Evolutionary conservation across 1,140 invertebrate species (phyloP).

Genomic region (Helicoverpa armigera): DNA sequence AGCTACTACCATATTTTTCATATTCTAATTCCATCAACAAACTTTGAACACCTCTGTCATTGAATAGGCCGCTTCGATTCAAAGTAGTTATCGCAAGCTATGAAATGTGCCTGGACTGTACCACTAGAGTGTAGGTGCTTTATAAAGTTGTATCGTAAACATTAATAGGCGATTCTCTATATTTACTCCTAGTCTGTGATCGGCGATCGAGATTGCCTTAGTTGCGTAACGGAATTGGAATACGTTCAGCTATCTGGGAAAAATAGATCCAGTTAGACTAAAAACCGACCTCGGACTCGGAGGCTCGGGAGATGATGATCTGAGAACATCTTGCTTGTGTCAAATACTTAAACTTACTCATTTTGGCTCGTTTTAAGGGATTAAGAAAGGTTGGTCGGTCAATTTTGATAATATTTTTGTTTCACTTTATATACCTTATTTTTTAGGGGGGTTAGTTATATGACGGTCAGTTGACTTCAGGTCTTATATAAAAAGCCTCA

Average conservation of each 20-base stretch:
- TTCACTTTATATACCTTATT: too few relatives aligned
- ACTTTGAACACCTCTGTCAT: slow-evolving; percentile 15
- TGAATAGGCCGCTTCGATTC: slow-evolving; percentile 25
- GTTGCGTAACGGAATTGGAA: neutral
- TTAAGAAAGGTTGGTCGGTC: too few relatives aligned
- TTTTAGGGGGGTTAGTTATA: too few relatives aligned
- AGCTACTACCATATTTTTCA: neutral
- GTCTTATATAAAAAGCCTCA: too few relatives aligned
- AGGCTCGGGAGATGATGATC: neutral
- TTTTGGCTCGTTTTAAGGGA: too few relatives aligned
- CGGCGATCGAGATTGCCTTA: neutral
- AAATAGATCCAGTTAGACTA: neutral
- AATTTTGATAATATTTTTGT: too few relatives aligned
- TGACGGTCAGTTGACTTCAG: too few relatives aligned
- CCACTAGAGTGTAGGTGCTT: neutral
- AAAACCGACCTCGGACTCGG: too few relatives aligned
- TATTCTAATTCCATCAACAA: neutral
- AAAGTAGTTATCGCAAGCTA: slow-evolving; percentile 23
- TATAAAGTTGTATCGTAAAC: slow-evolving; percentile 39
- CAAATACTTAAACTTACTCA: too few relatives aligned
- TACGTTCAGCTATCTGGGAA: neutral
- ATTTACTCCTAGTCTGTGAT: slow-evolving; percentile 8
- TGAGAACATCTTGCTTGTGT: neutral
- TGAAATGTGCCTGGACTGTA: slow-evolving; percentile 26
- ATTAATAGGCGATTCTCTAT: slow-evolving; percentile 33